Percentiles rank a stretch among this genome's conserved stretches.
These are phyloP conservation scores for Sternotherus odoratus DNA, from an alignment of 2,797 vertebrate genomes.

Conservation along the genomic window DNA sequence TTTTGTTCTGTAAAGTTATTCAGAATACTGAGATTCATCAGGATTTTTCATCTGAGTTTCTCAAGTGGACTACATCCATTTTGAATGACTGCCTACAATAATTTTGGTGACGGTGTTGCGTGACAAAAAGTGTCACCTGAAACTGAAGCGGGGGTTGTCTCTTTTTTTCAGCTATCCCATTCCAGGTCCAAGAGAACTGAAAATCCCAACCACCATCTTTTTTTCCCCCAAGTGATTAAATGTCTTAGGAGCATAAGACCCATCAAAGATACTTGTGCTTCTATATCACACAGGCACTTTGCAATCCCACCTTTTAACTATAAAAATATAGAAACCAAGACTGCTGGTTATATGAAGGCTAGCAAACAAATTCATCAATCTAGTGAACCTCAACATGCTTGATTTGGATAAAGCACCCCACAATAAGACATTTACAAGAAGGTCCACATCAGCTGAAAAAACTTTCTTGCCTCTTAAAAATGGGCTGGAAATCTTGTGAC, in stretches of 20 bases:
- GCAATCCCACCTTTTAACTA: background rate
- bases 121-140: background rate
- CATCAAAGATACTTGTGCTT: background rate
- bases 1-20: background rate
- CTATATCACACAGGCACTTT: background rate
- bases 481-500: background rate
- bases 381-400: background rate
- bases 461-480: background rate
- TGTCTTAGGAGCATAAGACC: background rate
- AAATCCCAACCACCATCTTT: too few species aligned
- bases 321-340: background rate
- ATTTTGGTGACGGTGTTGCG: background rate
- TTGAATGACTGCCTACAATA: background rate
- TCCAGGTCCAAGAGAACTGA: background rate
- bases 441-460: background rate
- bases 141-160: background rate
- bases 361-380: background rate
- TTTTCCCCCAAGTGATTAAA: too few species aligned
- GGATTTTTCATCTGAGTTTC: background rate
- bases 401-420: background rate
- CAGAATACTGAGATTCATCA: background rate
- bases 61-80: background rate
- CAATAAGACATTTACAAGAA: background rate
- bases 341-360: background rate
- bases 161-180: background rate